phyloP scores from a whole-genome alignment of 2,888 invertebrate genomes.

The Spodoptera exigua region DNA sequence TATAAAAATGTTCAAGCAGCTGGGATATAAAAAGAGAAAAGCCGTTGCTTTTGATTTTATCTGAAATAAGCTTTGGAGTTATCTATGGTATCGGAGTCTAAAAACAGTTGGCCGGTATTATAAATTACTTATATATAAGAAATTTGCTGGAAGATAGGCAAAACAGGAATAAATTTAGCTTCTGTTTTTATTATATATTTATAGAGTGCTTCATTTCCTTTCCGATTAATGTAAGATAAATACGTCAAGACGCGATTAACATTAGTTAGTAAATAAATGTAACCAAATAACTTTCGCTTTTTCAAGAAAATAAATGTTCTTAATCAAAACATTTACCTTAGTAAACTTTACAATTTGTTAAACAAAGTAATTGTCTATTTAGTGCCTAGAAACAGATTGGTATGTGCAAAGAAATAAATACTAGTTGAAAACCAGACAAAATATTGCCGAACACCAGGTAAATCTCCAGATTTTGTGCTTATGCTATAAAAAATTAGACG shows the following conservation, averaged over 20 bases:
- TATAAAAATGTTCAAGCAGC: too few relatives aligned
- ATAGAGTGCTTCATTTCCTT: slow-evolving; percentile 1
- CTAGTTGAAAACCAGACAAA: neutral
- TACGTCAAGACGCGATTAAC: neutral
- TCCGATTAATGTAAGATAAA: slow-evolving; percentile 1
- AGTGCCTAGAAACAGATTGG: neutral
- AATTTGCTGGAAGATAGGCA: too few relatives aligned
- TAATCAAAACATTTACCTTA: slow-evolving; percentile 17
- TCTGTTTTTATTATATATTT: too few relatives aligned
- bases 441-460: too few relatives aligned
- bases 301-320: slow-evolving; percentile 3
- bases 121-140: too few relatives aligned
- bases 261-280: neutral
- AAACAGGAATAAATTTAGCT: too few relatives aligned
- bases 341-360: slow-evolving; percentile 13
- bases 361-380: slow-evolving; percentile 7
- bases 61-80: too few relatives aligned
- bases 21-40: too few relatives aligned
- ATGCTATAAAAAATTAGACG: too few relatives aligned
- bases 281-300: neutral
- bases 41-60: too few relatives aligned
- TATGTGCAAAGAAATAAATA: slow-evolving; percentile 13
- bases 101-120: too few relatives aligned
- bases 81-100: too few relatives aligned
- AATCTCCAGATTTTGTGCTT: neutral